Conservation (phyloP, 1,140 invertebrate species). For the Eciton burchellii region DNA sequence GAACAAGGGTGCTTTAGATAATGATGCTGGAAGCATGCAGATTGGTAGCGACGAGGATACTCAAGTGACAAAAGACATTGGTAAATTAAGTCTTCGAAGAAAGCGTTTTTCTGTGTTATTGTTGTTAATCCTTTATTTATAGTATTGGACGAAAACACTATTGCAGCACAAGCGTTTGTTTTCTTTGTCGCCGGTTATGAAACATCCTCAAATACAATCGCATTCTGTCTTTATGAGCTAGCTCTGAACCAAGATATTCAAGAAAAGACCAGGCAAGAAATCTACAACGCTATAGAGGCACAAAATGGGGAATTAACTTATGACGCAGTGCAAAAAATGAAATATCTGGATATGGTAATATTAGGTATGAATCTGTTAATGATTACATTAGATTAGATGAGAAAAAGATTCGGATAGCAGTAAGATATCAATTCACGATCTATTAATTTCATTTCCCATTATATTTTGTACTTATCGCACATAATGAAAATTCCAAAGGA, state of each 20-base stretch:
- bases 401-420: neutral
- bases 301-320: constrained; percentile 86
- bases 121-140: constrained; percentile 61
- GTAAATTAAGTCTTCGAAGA: constrained; percentile 55
- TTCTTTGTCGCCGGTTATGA: constrained; percentile 92
- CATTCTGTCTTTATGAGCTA: constrained; percentile 89
- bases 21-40: constrained; percentile 68
- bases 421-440: neutral
- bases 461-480: too few relatives aligned
- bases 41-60: constrained; percentile 66
- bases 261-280: constrained; percentile 88
- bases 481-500: too few relatives aligned
- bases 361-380: constrained; percentile 81
- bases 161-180: constrained; percentile 89
- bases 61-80: constrained; percentile 75
- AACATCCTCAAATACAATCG: constrained; percentile 90
- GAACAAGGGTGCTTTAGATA: constrained; percentile 84
- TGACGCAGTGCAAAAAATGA: constrained; percentile 87
- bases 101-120: neutral
- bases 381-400: neutral
- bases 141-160: constrained; percentile 86
- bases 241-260: constrained; percentile 90
- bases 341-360: constrained; percentile 88
- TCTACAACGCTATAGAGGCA: constrained; percentile 84
- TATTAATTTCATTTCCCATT: neutral